Evolutionary conservation across 1,140 invertebrate genomes (phyloP), one percentile per base, ranked within the genome.

Genomic region (Goniozus legneri): DNA sequence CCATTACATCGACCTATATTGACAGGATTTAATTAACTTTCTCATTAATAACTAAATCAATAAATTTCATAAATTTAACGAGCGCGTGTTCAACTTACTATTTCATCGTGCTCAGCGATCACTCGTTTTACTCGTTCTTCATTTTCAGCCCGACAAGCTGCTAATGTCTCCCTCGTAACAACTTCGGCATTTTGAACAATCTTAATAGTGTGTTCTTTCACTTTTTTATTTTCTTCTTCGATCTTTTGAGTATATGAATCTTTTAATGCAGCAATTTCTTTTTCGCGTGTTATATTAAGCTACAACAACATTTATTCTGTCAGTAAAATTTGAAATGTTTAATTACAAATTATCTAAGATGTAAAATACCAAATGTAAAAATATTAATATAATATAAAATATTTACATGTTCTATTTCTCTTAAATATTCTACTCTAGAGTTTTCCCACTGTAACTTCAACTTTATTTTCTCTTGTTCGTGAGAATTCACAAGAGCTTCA

Each of bases 131-230:
- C 54, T 33, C 61, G 62, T 51, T 73, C 68, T 20, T 69, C 64
- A 20, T 59, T 69, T 48, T 73, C 64, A 7, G 50, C 58, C 18
- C 60, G 62, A 51, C 66, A 73, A n/a, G 66, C 63, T 16, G 57
- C 59, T n/a, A 73, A 52, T 34, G 59, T 64, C 38, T 70, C 69
- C 18, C 64, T 56, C 1, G 66, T 71, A 32, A 69, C 62, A 35
- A 64, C 56, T 44, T 73, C 68, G 0, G 67, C 60, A 52, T 68
- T 68, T 48, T 65, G 55, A 8, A 73, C 62, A 46, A 68, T 62
- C 56, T 64, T 62, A 35, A 67, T 59, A 3, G 65, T 54, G 19
- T 62, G 60, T 14, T 69, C 62, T 22, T 66, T 61, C 15, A 70
- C 54, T 18, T 45, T 50, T 10, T 52, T 57, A 2, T 42, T 60